phyloP scores from a whole-genome alignment of 2,888 invertebrate species.

The Drosophila diplacantha region DNA sequence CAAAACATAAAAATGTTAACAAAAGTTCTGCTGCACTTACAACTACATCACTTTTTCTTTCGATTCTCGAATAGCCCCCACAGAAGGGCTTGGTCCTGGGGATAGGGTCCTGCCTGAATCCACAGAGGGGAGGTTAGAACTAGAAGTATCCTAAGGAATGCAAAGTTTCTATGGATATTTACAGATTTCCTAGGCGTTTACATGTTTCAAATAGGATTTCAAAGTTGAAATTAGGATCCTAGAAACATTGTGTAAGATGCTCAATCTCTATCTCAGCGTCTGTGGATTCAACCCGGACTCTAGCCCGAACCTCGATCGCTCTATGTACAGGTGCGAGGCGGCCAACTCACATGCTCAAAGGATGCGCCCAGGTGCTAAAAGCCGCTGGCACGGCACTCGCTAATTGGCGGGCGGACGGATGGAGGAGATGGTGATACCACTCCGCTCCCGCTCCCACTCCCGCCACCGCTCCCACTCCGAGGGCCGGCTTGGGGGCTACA shows the following conservation, averaged over 20 bases:
- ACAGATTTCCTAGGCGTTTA: neutral
- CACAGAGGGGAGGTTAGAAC: neutral
- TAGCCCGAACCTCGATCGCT: constrained; percentile 17
- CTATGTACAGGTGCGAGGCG: constrained; percentile 46
- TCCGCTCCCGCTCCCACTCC: constrained; percentile 5
- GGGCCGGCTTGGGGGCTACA: constrained; percentile 29
- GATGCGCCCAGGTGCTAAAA: constrained; percentile 70
- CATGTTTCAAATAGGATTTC: neutral
- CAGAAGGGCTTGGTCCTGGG: constrained; percentile 37
- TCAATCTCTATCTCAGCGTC: constrained; percentile 26
- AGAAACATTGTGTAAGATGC: neutral
- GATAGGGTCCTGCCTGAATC: constrained; percentile 7
- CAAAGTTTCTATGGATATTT: neutral
- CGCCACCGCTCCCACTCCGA: constrained; percentile 2
- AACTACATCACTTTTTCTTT: constrained; percentile 77
- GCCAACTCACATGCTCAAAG: constrained; percentile 62
- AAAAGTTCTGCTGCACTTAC: constrained; percentile 69
- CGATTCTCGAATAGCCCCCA: constrained; percentile 54
- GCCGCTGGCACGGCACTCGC: constrained; percentile 61
- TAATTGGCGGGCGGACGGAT: constrained; percentile 47
- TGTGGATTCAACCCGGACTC: constrained; percentile 15
- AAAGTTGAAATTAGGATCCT: neutral
- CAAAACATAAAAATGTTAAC: constrained; percentile 57
- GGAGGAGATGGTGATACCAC: constrained; percentile 5
- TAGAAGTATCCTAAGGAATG: neutral